Percentiles rank a stretch among this genome's conserved stretches.
Evolutionary conservation across 2,797 vertebrate species (phyloP).

Genomic region (Lutjanus argentimaculatus): DNA sequence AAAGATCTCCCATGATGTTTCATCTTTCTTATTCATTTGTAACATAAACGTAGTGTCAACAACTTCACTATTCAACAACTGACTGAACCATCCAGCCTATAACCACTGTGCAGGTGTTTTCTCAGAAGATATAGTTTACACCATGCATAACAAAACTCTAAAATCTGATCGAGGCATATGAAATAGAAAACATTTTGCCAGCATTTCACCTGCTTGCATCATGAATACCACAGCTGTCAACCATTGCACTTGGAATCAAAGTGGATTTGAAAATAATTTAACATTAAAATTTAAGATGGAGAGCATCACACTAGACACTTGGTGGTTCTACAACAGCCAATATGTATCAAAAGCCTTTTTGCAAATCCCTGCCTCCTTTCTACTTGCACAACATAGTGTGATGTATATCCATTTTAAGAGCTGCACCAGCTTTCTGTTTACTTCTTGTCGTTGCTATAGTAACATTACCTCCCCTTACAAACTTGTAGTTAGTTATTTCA

Average conservation of each 20-base stretch:
- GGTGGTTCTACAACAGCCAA: background rate
- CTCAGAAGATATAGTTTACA: background rate
- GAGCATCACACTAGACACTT: background rate
- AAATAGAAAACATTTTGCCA: constrained; percentile 9
- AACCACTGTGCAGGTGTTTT: constrained; percentile 10
- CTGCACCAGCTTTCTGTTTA: too few relatives aligned
- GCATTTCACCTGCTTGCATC: constrained; percentile 55
- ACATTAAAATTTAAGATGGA: background rate
- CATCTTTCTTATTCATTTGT: background rate
- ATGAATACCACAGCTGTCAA: constrained; percentile 30
- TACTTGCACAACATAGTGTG: background rate
- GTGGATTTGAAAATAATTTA: constrained; percentile 16
- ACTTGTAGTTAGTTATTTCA: too few relatives aligned
- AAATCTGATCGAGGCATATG: constrained; percentile 18
- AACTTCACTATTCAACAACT: background rate
- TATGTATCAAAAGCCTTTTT: background rate
- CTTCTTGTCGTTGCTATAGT: too few relatives aligned
- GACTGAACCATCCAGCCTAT: background rate
- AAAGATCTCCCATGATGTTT: background rate
- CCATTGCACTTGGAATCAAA: constrained; percentile 15
- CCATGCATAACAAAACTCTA: background rate
- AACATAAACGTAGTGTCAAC: background rate
- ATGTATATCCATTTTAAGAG: too few relatives aligned
- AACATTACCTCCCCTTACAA: too few relatives aligned
- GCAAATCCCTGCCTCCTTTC: background rate